phyloP scores from a whole-genome alignment of 1,140 invertebrate species.

The Ectropis grisescens region DNA sequence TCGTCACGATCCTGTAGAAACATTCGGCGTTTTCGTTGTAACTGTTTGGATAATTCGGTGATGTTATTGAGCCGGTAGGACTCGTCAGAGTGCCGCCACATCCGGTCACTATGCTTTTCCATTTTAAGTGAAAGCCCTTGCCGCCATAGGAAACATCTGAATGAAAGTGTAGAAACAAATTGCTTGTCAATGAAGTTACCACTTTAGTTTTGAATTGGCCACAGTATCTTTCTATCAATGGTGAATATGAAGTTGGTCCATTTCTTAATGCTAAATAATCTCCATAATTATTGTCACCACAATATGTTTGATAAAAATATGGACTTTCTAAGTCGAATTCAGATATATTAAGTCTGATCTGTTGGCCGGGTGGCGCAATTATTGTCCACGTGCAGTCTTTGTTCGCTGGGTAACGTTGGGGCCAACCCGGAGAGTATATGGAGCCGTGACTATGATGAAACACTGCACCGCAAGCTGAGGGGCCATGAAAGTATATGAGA shows the following conservation, averaged over 20 bases:
- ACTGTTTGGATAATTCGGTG: constrained; percentile 85
- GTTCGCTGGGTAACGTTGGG: constrained; percentile 75
- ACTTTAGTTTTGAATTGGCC: constrained; percentile 72
- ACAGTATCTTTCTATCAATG: constrained; percentile 82
- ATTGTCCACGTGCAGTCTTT: constrained; percentile 84
- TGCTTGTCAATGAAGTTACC: constrained; percentile 78
- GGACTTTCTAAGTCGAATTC: constrained; percentile 80
- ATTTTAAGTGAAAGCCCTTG: constrained; percentile 79
- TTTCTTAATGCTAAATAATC: constrained; percentile 89
- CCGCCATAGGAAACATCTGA: constrained; percentile 73
- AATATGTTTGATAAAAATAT: no score
- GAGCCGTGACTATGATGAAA: constrained; percentile 76
- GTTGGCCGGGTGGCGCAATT: constrained; percentile 74
- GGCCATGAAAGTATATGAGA: constrained; percentile 78
- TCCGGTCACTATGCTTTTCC: constrained; percentile 78
- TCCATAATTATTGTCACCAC: no score
- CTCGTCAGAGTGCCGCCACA: constrained; percentile 83
- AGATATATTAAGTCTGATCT: constrained; percentile 80
- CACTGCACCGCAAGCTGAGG: constrained; percentile 80
- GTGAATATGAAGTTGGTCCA: constrained; percentile 76
- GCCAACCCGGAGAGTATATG: constrained; percentile 84
- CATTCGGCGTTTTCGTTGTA: constrained; percentile 80
- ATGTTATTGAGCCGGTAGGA: constrained; percentile 79
- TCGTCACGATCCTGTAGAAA: constrained; percentile 83
- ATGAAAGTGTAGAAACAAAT: constrained; percentile 78